Percentiles rank a stretch among this genome's conserved stretches.
Conservation (phyloP, 2,888 invertebrate genomes). For the Clepsis dumicolana region DNA sequence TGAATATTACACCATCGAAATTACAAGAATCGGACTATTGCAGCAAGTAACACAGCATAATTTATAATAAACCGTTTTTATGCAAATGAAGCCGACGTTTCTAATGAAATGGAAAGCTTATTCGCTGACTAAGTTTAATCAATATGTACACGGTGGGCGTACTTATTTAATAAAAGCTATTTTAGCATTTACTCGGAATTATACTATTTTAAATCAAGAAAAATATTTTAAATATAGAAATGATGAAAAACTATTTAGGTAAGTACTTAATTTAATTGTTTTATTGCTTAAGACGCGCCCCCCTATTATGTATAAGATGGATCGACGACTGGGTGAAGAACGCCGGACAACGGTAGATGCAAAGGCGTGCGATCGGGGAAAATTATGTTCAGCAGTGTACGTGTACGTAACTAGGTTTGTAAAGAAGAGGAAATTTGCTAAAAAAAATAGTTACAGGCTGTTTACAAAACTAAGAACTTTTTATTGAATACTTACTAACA, state of each 20-base stretch:
- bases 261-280: neutral
- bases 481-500: too few species aligned
- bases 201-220: neutral
- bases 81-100: conserved; percentile 11
- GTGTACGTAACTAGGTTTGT: too few species aligned
- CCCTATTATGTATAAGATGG: too few species aligned
- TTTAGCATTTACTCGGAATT: conserved; percentile 8
- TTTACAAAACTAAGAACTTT: too few species aligned
- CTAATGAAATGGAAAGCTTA: conserved; percentile 27
- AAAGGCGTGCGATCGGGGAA: too few species aligned
- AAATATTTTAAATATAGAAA: neutral
- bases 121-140: conserved; percentile 22
- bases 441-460: too few species aligned
- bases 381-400: too few species aligned
- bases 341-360: too few species aligned
- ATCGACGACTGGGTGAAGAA: too few species aligned
- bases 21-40: neutral
- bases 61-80: conserved; percentile 21
- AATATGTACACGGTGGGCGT: conserved; percentile 15
- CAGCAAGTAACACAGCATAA: neutral
- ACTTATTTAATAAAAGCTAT: conserved; percentile 28
- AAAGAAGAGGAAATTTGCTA: too few species aligned
- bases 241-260: neutral
- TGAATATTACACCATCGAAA: neutral
- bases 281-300: too few species aligned